Conservation (phyloP, 2,797 vertebrate genomes). For the Miichthys miiuy region DNA sequence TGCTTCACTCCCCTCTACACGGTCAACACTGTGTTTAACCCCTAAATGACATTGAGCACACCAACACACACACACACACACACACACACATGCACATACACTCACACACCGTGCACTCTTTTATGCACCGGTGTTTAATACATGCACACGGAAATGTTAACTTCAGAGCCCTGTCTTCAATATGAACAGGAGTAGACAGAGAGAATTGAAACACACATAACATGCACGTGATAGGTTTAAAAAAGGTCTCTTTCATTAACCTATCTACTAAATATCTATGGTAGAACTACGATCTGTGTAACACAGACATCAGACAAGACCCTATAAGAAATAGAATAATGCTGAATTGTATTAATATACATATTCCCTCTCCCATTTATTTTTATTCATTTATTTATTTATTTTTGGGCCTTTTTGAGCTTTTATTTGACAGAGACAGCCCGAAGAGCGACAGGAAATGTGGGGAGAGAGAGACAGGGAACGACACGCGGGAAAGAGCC, state of each 20-base stretch:
- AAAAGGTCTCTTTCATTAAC: constrained; percentile 1
- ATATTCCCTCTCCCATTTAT: background rate
- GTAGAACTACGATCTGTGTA: background rate
- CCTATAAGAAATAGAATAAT: background rate
- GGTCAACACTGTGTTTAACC: constrained; percentile 72
- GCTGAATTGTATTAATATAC: too few relatives aligned
- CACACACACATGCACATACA: background rate
- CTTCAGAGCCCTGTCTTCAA: constrained; percentile 22
- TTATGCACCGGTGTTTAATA: too few relatives aligned
- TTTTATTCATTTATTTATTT: background rate
- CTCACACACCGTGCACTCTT: background rate
- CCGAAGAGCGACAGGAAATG: too few relatives aligned
- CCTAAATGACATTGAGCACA: constrained; percentile 72
- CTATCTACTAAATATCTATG: background rate
- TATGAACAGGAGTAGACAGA: background rate
- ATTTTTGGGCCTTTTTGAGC: too few relatives aligned
- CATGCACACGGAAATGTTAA: constrained; percentile 2
- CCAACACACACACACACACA: constrained; percentile 25
- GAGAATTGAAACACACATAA: constrained; percentile 1
- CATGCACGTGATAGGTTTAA: background rate
- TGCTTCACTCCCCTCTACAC: constrained; percentile 60
- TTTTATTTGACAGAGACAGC: too few relatives aligned
- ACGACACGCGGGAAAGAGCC: too few relatives aligned
- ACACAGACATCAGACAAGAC: background rate
- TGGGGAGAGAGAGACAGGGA: too few relatives aligned